Evolutionary conservation across 2,113 vertebrate species (phyloP), one percentile per base, ranked within the genome.

Genomic region (mouse (Mus musculus)): DNA sequence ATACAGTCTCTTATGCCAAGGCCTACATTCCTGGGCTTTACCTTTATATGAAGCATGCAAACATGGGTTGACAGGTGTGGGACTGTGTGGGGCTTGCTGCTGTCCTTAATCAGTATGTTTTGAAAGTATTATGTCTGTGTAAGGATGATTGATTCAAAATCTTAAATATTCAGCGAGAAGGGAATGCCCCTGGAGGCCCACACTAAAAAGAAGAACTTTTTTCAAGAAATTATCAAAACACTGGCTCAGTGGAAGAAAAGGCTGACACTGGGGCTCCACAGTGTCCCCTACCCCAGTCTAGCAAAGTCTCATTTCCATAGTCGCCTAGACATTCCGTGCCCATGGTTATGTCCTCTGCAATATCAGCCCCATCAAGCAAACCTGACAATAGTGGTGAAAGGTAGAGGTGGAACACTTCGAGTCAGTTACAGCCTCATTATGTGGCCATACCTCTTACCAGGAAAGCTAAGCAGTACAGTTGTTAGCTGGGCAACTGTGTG

Each of bases 221-320:
- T 81, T 82, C 56, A 76, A 49, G 49, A 92, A 52, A 85, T 92
- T 65, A 59, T 71, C 75, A 76, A 78, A 95, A 65, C 7, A 39
- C 88, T 96, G 73, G 49, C 52, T 91, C 90, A 54, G 89, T 89
- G 75, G 71, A 96, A 95, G 92, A 84, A 93, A 96, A 71, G 75
- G 7, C 33, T 88, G 90, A 92, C 59, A n/a, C 82, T 26, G 80
- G 69, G 80, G 63, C 22, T n/a, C 82, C 6, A 3, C 67, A n/a
- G 88, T 17, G 28, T 80, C 67, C 49, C 71, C 46, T 30, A 33
- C 28, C 69, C 73, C 80, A 33, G 76, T 91, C 72, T 92, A 54
- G 63, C 59, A 61, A 89, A 80, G 67, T 39, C 73, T 49, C 82
- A 12, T 7, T 42, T 67, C 39, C 63, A 72, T 39, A 54, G 92